Base-by-base conservation (phyloP, 1,140 invertebrate genomes). In the Leptonema lineaticorne region DNA sequence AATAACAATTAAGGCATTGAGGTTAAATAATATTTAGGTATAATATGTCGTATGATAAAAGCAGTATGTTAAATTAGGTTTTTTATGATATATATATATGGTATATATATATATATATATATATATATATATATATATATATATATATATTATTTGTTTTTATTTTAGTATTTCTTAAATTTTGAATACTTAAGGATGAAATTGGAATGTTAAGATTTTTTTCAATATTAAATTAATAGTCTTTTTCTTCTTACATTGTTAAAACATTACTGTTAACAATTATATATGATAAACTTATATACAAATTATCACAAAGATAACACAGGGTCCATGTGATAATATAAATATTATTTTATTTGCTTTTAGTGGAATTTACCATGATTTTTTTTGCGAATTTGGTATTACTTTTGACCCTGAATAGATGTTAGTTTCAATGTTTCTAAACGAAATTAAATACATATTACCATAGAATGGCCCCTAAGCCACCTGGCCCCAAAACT, bases 1-100 rank as follows among this genome's bases (percentile, higher is more conserved):
- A 22, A 53, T 22, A 53, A 53, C 50, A 53, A 53, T 53, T 53
- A 53, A 53, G 50, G 50, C 50, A 53, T 53, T 53, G 50, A 53
- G 50, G 50, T 53, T 53, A 53, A 53, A 53, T 26, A 26, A 53
- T 53, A 53, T 26, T 53, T 53, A 26, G 8, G 24, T 53, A 24
- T 50, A n/a, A n/a, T 33, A 33, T 33, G 30, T 33, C n/a, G n/a
- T n/a, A n/a, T n/a, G n/a, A n/a, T n/a, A n/a, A n/a, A n/a, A n/a
- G n/a, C n/a, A n/a, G n/a, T n/a, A n/a, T n/a, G n/a, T n/a, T n/a
- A n/a, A n/a, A n/a, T n/a, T n/a, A n/a, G n/a, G n/a, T n/a, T n/a
- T n/a, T n/a, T n/a, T n/a, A n/a, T n/a, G n/a, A n/a, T n/a, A n/a
- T n/a, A n/a, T n/a, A n/a, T n/a, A n/a, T n/a, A n/a, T n/a, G n/a